Evolutionary conservation across 2,888 invertebrate species (phyloP), one percentile per base, ranked within the genome.

Genomic region (Cancer borealis): DNA sequence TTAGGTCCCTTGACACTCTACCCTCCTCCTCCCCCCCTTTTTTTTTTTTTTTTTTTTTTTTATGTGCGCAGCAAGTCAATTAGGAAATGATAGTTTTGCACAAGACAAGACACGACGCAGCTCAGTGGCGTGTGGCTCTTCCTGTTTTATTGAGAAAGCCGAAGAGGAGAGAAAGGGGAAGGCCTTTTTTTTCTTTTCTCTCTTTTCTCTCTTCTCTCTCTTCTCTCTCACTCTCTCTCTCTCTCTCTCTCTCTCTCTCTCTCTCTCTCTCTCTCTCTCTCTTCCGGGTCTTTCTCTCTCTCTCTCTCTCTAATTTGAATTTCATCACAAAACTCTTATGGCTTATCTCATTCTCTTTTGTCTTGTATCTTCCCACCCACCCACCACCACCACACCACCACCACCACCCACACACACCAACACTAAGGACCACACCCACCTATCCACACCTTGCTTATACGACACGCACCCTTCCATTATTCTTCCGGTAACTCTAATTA

Each of bases 171-270:
- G 21, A 10, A 21, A 8, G 88, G 46, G 21, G 46, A 21, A 30
- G 88, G 21, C 5, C 88, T 46, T 3, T 1, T 46, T 21, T n/a
- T 26, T 47, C 88, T 88, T 47, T 30, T 79, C 79, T 79, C 79
- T 26, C 79, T 79, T 26, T 26, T 79, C 79, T 26, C 26, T 26
- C 79, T 79, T 79, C 79, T 79, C 79, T 79, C 79, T 79, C 79
- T 79, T 79, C 26, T 79, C 26, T 26, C n/a, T n/a, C 88, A 46
- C 88, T 47, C 21, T n/a, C 49, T 45, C 45, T 45, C 88, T 30
- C 8, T 47, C 46, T 14, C n/a, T 46, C 2, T n/a, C 88, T 30
- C 3, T 17, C 89, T 17, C 30, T 90, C 89, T n/a, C 12, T 30
- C 79, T 79, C 12, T 79, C 26, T 66, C 12, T 30, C 79, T 30